These are phyloP conservation scores for Mythimna vitellina DNA, from an alignment of 2,888 invertebrate species.

Conservation along the genomic window DNA sequence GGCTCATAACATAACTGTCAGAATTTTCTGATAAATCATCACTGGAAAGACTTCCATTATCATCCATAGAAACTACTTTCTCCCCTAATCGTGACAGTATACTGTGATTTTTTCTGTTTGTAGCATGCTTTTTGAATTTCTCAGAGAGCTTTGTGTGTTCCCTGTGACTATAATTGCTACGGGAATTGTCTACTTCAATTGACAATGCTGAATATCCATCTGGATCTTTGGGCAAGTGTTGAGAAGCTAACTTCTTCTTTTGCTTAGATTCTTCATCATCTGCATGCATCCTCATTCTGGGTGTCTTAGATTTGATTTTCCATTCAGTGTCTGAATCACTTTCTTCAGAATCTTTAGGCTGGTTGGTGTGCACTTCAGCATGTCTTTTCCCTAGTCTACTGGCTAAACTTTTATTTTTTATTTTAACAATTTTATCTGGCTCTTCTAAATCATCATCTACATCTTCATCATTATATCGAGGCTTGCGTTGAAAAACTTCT, in stretches of 20 bases:
- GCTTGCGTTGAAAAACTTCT: slow-evolving; percentile 85
- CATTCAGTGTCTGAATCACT: slow-evolving; percentile 90
- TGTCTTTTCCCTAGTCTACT: slow-evolving; percentile 81
- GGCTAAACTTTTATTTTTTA: slow-evolving; percentile 84
- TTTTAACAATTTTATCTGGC: slow-evolving; percentile 70
- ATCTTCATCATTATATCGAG: slow-evolving; percentile 75
- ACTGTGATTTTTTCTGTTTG: slow-evolving; percentile 64
- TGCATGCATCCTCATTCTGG: slow-evolving; percentile 96
- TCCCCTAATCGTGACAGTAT: slow-evolving; percentile 82
- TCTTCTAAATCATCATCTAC: slow-evolving; percentile 72
- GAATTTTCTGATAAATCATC: slow-evolving; percentile 77
- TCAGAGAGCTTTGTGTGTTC: slow-evolving; percentile 80
- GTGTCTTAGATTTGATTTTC: slow-evolving; percentile 92
- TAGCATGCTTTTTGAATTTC: slow-evolving; percentile 79
- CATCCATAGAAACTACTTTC: slow-evolving; percentile 73
- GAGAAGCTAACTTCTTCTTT: slow-evolving; percentile 74
- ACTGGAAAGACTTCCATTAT: slow-evolving; percentile 67
- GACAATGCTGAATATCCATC: slow-evolving; percentile 83
- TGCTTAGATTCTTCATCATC: slow-evolving; percentile 94
- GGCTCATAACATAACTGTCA: slow-evolving; percentile 87
- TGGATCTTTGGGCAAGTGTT: slow-evolving; percentile 65
- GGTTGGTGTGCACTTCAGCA: slow-evolving; percentile 65
- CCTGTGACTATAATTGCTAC: slow-evolving; percentile 74
- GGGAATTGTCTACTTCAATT: slow-evolving; percentile 84
- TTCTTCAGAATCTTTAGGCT: slow-evolving; percentile 79